A percentile compares a stretch with the other conserved stretches of the same genome.
These are phyloP conservation scores for Labeo calbasu DNA, from an alignment of 2,797 vertebrate species.

Conservation along the genomic window DNA sequence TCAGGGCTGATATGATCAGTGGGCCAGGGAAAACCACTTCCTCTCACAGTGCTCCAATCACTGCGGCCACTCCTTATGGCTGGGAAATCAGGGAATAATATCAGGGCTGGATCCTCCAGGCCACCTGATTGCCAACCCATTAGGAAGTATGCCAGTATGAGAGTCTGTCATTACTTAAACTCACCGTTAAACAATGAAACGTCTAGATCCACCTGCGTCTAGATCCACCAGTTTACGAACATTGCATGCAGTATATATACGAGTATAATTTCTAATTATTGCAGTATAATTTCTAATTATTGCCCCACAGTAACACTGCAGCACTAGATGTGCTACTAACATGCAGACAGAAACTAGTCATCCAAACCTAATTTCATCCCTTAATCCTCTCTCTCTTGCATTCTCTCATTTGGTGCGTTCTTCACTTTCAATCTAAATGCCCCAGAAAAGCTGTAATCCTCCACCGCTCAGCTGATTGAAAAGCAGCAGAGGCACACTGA, in stretches of 20 bases:
- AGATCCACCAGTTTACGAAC: background rate
- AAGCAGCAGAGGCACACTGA: constrained; percentile 21
- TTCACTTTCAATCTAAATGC: constrained; percentile 50
- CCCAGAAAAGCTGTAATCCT: constrained; percentile 46
- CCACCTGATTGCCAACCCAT: constrained; percentile 37
- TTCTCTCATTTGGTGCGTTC: constrained; percentile 34
- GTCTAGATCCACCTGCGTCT: constrained; percentile 26
- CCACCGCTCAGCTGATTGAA: constrained; percentile 56
- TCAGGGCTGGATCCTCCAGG: constrained; percentile 27
- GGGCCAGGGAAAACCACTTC: constrained; percentile 52
- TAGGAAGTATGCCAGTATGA: constrained; percentile 27
- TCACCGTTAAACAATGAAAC: constrained; percentile 17
- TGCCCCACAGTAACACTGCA: background rate
- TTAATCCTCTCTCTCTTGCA: constrained; percentile 45
- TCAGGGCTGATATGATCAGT: constrained; percentile 43
- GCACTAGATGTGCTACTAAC: background rate
- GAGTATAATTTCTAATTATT: constrained; percentile 5
- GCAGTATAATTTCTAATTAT: background rate
- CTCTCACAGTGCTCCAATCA: constrained; percentile 42
- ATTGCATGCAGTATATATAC: background rate
- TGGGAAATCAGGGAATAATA: constrained; percentile 32
- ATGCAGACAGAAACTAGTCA: constrained; percentile 11
- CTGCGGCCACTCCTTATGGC: constrained; percentile 27
- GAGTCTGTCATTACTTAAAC: constrained; percentile 17
- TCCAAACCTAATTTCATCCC: constrained; percentile 16